Conservation (phyloP, 2,797 vertebrate species). For the Salarias fasciatus region DNA sequence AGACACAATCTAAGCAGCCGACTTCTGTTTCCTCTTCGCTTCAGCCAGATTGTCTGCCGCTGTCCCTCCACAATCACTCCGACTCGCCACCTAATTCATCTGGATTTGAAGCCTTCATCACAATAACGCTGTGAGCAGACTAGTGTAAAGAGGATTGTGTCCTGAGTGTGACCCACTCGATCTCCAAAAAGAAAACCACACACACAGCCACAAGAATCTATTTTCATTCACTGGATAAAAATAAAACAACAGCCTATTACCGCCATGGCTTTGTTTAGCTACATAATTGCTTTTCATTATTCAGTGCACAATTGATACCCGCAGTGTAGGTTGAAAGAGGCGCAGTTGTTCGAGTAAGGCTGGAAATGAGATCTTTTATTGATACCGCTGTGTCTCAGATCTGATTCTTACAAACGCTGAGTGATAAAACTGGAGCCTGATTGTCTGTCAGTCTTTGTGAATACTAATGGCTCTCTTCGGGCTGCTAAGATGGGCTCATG, state of each 20-base stretch:
- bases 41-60: conserved; percentile 74
- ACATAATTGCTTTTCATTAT: conserved; percentile 86
- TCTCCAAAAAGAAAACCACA: conserved; percentile 70
- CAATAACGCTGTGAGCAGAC: conserved; percentile 52
- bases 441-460: conserved; percentile 73
- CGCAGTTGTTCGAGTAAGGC: conserved; percentile 78
- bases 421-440: conserved; percentile 76
- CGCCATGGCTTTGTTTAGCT: conserved; percentile 79
- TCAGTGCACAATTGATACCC: conserved; percentile 81
- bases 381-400: conserved; percentile 82
- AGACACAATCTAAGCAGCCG: conserved; percentile 84
- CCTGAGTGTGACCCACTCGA: conserved; percentile 71
- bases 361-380: conserved; percentile 83
- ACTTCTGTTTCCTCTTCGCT: conserved; percentile 82
- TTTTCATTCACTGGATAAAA: conserved; percentile 78
- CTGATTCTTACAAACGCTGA: conserved; percentile 77
- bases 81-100: conserved; percentile 70
- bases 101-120: conserved; percentile 71
- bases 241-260: conserved; percentile 80
- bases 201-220: conserved; percentile 68
- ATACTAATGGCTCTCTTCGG: conserved; percentile 70
- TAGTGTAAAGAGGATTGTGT: conserved; percentile 63
- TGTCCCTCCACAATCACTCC: conserved; percentile 50
- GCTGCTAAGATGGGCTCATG: conserved; percentile 18
- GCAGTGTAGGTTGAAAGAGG: conserved; percentile 80